Conservation (phyloP, 1,140 invertebrate species). For the Leptinotarsa undecemlineata region DNA sequence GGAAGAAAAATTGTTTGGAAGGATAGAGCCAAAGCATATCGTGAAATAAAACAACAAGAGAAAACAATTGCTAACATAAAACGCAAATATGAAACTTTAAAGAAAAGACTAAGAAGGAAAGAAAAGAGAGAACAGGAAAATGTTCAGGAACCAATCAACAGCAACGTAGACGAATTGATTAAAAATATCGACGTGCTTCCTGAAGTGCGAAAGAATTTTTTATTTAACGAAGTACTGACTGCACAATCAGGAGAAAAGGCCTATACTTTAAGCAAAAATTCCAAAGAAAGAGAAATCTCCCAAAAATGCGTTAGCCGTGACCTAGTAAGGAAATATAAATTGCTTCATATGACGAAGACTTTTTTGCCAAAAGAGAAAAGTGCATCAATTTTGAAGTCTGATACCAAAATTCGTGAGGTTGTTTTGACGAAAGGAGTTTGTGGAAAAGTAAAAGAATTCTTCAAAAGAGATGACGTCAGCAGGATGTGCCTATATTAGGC, state of each 20-base stretch:
- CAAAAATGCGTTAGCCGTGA: conserved; percentile 20
- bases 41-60: conserved; percentile 30
- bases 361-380: conserved; percentile 26
- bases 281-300: conserved; percentile 15
- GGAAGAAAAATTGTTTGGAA: conserved; percentile 34
- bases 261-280: background rate
- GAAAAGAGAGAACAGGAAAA: background rate
- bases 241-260: conserved; percentile 16
- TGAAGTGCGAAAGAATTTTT: conserved; percentile 28
- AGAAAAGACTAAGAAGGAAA: conserved; percentile 22
- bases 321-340: conserved; percentile 24
- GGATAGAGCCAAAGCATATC: conserved; percentile 34
- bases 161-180: conserved; percentile 20
- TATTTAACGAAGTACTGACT: conserved; percentile 22
- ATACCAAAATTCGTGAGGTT: conserved; percentile 38
- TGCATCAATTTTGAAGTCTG: conserved; percentile 39
- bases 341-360: conserved; percentile 3
- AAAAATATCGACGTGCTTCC: conserved; percentile 21
- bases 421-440: conserved; percentile 38
- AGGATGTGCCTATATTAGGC: conserved; percentile 40
- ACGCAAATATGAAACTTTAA: conserved; percentile 8
- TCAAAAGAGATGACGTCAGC: conserved; percentile 17
- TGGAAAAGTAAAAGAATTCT: conserved; percentile 40
- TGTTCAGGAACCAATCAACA: background rate
- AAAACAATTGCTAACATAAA: conserved; percentile 19